A percentile compares a stretch with the other conserved stretches of the same genome.
These are phyloP conservation scores for Chelonoidis abingdonii DNA, from an alignment of 2,113 vertebrate species.

Conservation along the genomic window DNA sequence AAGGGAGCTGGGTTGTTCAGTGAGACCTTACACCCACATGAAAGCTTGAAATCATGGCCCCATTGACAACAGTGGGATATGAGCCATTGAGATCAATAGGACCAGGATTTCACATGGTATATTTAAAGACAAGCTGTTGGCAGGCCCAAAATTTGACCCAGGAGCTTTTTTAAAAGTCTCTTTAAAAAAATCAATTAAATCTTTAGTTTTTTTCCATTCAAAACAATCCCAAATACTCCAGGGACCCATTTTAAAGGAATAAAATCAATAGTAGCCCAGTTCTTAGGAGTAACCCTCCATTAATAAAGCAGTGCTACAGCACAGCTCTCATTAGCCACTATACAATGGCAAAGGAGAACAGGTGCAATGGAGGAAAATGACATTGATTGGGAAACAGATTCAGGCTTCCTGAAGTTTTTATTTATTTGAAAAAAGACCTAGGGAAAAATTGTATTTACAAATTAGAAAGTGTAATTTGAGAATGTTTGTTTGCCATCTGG, in stretches of 20 bases:
- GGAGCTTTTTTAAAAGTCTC: neutral
- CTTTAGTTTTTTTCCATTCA: neutral
- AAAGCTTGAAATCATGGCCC: neutral
- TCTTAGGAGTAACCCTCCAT: neutral
- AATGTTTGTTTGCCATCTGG: slow-evolving; percentile 54
- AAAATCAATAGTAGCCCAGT: neutral
- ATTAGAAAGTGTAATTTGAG: slow-evolving; percentile 23
- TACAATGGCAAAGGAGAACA: neutral
- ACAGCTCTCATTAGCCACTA: neutral
- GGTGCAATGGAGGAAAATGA: neutral
- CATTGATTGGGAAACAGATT: neutral
- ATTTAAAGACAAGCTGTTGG: neutral
- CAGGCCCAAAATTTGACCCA: neutral
- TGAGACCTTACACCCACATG: neutral
- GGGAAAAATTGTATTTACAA: slow-evolving; percentile 36
- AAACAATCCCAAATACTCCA: neutral
- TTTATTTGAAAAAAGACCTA: slow-evolving; percentile 15
- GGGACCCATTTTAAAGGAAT: neutral
- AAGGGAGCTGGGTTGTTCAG: neutral
- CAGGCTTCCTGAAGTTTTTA: neutral
- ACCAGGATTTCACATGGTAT: neutral
- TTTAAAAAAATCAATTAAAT: neutral
- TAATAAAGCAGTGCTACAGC: neutral
- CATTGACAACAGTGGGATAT: neutral
- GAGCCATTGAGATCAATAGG: neutral